phyloP scores from a whole-genome alignment of 2,888 invertebrate genomes.

The Chrysina gloriosa region DNA sequence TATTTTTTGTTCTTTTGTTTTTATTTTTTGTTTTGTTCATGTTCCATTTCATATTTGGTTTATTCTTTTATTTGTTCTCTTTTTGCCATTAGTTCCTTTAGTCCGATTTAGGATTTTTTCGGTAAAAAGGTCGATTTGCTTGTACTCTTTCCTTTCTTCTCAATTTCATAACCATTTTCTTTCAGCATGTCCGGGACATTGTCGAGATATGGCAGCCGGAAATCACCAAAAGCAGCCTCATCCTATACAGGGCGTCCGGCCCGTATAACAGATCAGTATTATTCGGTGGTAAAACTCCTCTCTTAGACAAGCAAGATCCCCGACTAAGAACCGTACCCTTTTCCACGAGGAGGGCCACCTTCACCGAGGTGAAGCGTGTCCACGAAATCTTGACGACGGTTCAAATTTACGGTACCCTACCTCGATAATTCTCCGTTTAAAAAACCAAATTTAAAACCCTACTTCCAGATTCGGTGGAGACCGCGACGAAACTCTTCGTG shows the following conservation, averaged over 20 bases:
- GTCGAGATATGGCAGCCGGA: constrained; percentile 76
- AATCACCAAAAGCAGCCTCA: constrained; percentile 74
- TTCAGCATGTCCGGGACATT: constrained; percentile 81
- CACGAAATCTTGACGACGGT: constrained; percentile 75
- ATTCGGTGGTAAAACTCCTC: constrained; percentile 79
- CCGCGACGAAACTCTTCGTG: constrained; percentile 54
- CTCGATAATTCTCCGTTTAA: constrained; percentile 49
- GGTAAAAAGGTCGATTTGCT: too few species aligned
- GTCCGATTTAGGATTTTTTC: too few species aligned
- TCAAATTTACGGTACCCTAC: constrained; percentile 77
- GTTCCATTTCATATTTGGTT: too few species aligned
- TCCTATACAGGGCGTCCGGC: constrained; percentile 83
- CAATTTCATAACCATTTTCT: too few species aligned
- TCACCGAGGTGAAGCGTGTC: constrained; percentile 81
- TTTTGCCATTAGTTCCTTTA: too few species aligned
- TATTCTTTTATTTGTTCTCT: too few species aligned
- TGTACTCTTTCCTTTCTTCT: too few species aligned
- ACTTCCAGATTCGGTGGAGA: constrained; percentile 68
- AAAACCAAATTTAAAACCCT: too few species aligned
- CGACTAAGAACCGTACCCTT: constrained; percentile 81
- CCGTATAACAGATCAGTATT: constrained; percentile 77
- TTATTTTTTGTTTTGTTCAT: too few species aligned
- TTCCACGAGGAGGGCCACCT: constrained; percentile 84
- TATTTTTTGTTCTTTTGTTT: too few species aligned
- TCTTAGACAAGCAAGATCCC: constrained; percentile 72